phyloP scores from a whole-genome alignment of 30 jellyfish, hydroid and myxozoan genomes.

The Chironex yamaguchii region DNA sequence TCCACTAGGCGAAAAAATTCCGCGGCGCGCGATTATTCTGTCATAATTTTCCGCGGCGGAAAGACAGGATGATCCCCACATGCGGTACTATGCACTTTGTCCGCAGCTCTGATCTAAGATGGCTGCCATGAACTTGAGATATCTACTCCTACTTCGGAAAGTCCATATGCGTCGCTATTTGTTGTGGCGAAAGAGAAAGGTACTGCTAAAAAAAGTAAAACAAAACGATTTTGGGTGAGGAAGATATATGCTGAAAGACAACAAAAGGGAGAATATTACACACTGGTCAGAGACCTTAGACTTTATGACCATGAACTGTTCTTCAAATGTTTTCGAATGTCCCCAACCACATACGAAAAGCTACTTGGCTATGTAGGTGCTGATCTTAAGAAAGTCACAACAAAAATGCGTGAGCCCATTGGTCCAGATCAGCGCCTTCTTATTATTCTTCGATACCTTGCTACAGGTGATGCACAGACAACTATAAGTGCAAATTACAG shows the following conservation, averaged over 20 bases:
- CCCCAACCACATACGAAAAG: conserved; percentile 44
- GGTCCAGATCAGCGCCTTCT: conserved; percentile 48
- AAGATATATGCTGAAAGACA: conserved; percentile 30
- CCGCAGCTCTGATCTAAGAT: no score
- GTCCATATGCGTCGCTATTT: conserved; percentile 8
- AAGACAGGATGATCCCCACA: no score
- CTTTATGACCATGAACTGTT: conserved; percentile 36
- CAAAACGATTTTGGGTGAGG: conserved; percentile 21
- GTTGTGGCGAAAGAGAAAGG: conserved; percentile 18
- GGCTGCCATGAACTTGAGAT: conserved; percentile 30
- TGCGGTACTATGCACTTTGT: no score
- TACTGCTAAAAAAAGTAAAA: neutral
- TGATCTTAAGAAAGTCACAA: neutral
- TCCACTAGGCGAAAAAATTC: no score
- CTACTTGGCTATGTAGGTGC: conserved; percentile 17
- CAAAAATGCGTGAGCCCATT: conserved; percentile 53
- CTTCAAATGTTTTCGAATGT: conserved; percentile 48
- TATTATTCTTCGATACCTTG: conserved; percentile 47
- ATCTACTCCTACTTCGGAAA: conserved; percentile 18
- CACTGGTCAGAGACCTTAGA: conserved; percentile 28
- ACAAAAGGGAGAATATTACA: conserved; percentile 27
- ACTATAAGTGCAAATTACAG: conserved; percentile 69
- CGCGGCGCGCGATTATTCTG: no score
- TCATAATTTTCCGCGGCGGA: no score
- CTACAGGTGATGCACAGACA: conserved; percentile 81